Evolutionary conservation across 2,113 vertebrate species (phyloP), one percentile per base, ranked within the genome.

Genomic region (Platichthys flesus): DNA sequence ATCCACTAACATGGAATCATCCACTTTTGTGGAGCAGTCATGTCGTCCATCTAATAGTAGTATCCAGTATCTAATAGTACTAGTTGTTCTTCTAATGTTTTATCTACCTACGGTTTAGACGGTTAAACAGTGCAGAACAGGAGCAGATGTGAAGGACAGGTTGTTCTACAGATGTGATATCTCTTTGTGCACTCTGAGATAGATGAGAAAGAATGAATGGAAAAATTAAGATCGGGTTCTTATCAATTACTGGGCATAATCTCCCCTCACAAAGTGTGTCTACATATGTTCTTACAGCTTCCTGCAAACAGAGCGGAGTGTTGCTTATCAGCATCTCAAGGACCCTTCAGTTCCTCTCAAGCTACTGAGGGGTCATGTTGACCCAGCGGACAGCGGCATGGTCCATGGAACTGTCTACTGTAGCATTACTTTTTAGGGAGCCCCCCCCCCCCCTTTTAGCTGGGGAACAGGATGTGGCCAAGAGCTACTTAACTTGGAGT

Each of bases 381-480:
- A 82, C 47, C 37, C 16, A 45, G 12, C 6, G 20, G 16, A 71
- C 54, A 26, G 8, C 57, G 62, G 56, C 26, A 9, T n/a, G 18
- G 72, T 62, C 59, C 74, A 60, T 9, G 56, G 79, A 67, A 83
- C 67, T 0, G 9, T 67, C 24, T 13, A 13, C 21, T 12, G n/a
- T 21, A 21, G 54, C 45, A 64, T 47, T 47, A 52, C 62, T 18
- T 58, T 71, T 70, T 54, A 57, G 73, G 71, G 66, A 85, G 16
- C 59, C 58, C 58, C 58, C 68, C 65, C 5, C 23, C 23, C 23
- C 23, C 23, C 23, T 23, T 23, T 23, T 23, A 78, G 72, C 76
- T 65, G 67, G 80, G 35, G 74, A 62, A 76, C 81, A 85, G 85
- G 78, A 86, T 75, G 85, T 51, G 67, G 57, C 70, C 59, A 67